Conservation (phyloP, 1,140 invertebrate species). For the Cyphomyrmex costatus region DNA sequence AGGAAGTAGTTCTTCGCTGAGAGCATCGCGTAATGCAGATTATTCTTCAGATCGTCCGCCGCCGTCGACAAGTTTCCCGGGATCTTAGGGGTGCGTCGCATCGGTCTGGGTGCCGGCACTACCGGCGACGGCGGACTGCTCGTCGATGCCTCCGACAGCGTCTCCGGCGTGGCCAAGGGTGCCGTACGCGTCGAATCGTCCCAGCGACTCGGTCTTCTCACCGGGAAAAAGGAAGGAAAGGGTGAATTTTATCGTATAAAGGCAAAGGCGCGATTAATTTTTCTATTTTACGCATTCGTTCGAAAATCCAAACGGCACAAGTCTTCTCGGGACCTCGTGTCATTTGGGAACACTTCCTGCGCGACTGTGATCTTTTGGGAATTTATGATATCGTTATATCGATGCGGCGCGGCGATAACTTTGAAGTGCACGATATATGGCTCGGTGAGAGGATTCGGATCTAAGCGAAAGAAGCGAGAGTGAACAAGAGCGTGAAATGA, state of each 20-base stretch:
- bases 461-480: slow-evolving; percentile 68
- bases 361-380: slow-evolving; percentile 35
- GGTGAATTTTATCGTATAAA: neutral
- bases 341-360: slow-evolving; percentile 51
- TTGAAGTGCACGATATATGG: slow-evolving; percentile 44
- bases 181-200: slow-evolving; percentile 86
- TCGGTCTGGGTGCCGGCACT: slow-evolving; percentile 82
- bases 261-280: neutral
- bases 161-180: slow-evolving; percentile 95
- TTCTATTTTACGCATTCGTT: neutral
- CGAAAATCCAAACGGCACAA: neutral
- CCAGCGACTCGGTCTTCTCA: slow-evolving; percentile 78
- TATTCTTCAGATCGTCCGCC: slow-evolving; percentile 89
- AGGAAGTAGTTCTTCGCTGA: slow-evolving; percentile 86
- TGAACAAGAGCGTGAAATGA: slow-evolving; percentile 60
- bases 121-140: slow-evolving; percentile 86
- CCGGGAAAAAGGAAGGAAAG: neutral
- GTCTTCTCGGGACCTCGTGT: neutral
- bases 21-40: slow-evolving; percentile 88
- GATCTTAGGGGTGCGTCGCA: slow-evolving; percentile 90
- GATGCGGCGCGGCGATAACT: slow-evolving; percentile 60
- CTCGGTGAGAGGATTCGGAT: slow-evolving; percentile 60
- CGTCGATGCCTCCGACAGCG: slow-evolving; percentile 93
- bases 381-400: slow-evolving; percentile 31
- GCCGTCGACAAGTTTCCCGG: slow-evolving; percentile 89